Conservation (phyloP, 1,140 invertebrate genomes). For the Piezodorus guildinii region DNA sequence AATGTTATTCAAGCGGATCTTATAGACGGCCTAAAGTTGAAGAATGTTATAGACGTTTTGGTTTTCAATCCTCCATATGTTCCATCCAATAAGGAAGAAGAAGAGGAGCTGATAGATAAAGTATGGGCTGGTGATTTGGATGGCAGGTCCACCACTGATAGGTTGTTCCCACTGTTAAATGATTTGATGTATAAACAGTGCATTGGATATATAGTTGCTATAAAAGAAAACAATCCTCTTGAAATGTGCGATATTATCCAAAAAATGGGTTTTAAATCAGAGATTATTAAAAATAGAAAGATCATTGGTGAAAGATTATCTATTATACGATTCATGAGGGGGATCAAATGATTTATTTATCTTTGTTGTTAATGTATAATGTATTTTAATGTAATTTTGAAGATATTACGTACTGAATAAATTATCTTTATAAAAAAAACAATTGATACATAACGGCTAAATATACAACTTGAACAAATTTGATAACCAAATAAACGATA, state of each 20-base stretch:
- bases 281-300: slow-evolving; percentile 52
- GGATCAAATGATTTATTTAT: too few species aligned
- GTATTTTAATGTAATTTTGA: too few species aligned
- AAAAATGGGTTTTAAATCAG: slow-evolving; percentile 44
- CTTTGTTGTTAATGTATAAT: too few species aligned
- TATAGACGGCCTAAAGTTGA: slow-evolving; percentile 35
- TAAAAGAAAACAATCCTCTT: slow-evolving; percentile 73
- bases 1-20: slow-evolving; percentile 54
- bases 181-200: slow-evolving; percentile 55
- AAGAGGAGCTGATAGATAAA: slow-evolving; percentile 43
- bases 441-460: too few species aligned
- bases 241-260: slow-evolving; percentile 54
- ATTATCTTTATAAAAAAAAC: too few species aligned
- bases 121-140: slow-evolving; percentile 76
- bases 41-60: slow-evolving; percentile 62
- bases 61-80: slow-evolving; percentile 98
- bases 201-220: slow-evolving; percentile 70
- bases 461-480: too few species aligned
- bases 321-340: neutral
- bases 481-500: too few species aligned
- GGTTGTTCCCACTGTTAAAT: slow-evolving; percentile 46
- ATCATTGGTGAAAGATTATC: slow-evolving; percentile 56
- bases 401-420: too few species aligned
- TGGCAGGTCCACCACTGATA: slow-evolving; percentile 70
- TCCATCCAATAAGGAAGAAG: slow-evolving; percentile 63